These are phyloP conservation scores for Ifrita kowaldi DNA, from an alignment of 2,113 vertebrate genomes.

Conservation along the genomic window DNA sequence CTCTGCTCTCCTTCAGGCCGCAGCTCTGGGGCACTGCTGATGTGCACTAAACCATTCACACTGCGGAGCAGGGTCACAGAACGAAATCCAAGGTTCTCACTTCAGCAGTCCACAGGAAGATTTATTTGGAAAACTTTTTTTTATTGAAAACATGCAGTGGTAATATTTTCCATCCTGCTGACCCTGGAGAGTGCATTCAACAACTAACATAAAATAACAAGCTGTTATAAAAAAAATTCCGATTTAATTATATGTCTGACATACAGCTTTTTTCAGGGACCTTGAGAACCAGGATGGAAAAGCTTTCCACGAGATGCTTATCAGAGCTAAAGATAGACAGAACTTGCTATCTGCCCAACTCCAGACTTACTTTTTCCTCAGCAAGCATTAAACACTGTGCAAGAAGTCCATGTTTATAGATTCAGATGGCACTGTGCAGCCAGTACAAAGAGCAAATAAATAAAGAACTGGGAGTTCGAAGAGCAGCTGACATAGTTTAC, in stretches of 20 bases:
- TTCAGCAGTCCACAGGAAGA: neutral
- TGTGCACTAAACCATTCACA: neutral
- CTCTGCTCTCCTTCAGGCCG: neutral
- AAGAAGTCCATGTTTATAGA: neutral
- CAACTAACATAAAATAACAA: neutral
- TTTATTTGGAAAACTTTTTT: constrained; percentile 9
- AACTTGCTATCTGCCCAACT: neutral
- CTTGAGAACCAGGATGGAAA: constrained; percentile 11
- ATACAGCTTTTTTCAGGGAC: constrained; percentile 45
- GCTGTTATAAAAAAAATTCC: neutral
- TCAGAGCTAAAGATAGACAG: constrained; percentile 10
- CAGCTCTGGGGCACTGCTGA: neutral
- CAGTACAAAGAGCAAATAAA: constrained; percentile 25
- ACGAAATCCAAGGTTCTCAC: neutral
- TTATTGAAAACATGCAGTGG: neutral
- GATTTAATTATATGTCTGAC: neutral
- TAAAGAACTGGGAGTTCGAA: neutral
- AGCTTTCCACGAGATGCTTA: constrained; percentile 15
- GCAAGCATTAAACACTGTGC: neutral
- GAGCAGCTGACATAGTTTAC: neutral
- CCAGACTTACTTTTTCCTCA: neutral
- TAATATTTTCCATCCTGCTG: constrained; percentile 27
- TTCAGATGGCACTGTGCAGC: neutral
- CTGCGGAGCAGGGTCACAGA: neutral
- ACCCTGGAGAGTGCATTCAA: neutral